These are phyloP conservation scores for Dasyornis broadbenti DNA, from an alignment of 2,113 vertebrate genomes.

Conservation along the genomic window DNA sequence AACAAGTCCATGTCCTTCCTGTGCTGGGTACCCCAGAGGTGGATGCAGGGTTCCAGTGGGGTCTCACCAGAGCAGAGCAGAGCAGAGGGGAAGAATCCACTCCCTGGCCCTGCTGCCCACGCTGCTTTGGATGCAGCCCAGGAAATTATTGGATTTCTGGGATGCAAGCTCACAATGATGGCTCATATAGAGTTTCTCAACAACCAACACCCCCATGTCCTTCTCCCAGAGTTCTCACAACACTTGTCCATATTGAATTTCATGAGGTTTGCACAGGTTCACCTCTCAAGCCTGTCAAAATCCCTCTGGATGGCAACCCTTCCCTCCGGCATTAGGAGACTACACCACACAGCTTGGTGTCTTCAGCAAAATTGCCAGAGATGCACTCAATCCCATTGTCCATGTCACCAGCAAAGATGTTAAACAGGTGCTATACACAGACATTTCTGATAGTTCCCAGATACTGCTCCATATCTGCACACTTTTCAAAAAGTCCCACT, in stretches of 20 bases:
- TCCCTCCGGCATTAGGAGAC: neutral
- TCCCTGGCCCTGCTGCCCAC: neutral
- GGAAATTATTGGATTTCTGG: neutral
- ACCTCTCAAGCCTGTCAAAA: neutral
- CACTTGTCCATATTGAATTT: neutral
- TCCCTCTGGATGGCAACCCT: neutral
- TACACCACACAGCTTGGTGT: neutral
- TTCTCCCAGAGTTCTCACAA: neutral
- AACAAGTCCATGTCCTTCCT: accelerated
- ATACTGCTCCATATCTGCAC: neutral
- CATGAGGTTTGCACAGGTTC: neutral
- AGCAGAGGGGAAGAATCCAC: neutral
- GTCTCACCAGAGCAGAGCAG: neutral
- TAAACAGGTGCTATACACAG: neutral
- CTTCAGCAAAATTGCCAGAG: neutral
- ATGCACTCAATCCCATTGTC: neutral
- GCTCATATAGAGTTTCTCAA: neutral
- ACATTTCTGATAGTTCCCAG: neutral
- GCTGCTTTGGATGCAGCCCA: neutral
- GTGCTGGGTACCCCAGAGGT: neutral
- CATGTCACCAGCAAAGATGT: neutral
- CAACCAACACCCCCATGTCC: neutral
- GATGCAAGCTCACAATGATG: neutral
- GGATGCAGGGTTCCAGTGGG: neutral
- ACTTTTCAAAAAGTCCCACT: neutral